Evolutionary conservation across 2,888 invertebrate species (phyloP).

Genomic region (Pollenia griseotomentosa): DNA sequence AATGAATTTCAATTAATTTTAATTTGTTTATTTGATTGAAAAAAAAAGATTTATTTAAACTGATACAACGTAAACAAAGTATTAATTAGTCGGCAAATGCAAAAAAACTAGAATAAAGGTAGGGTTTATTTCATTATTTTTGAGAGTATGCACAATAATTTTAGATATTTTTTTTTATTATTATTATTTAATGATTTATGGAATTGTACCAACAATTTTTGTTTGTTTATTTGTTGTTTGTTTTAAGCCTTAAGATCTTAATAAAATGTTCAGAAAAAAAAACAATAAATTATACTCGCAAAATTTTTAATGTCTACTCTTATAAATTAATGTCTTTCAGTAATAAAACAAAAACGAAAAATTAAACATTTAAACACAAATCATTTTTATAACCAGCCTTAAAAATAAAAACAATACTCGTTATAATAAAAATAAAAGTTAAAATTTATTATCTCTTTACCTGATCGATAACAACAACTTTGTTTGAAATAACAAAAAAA

Average conservation of each 20-base stretch:
- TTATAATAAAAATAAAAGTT: constrained; percentile 60
- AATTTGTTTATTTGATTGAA: constrained; percentile 42
- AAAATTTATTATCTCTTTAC: constrained; percentile 71
- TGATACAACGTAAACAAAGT: constrained; percentile 62
- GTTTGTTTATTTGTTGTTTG: constrained; percentile 28
- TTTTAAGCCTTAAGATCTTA: constrained; percentile 43
- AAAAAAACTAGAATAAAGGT: constrained; percentile 67
- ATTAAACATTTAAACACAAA: constrained; percentile 54
- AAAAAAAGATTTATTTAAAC: constrained; percentile 47
- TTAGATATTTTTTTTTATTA: constrained; percentile 37
- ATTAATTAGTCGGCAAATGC: constrained; percentile 69
- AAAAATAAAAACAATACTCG: constrained; percentile 44
- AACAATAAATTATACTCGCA: constrained; percentile 41
- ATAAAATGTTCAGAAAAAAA: constrained; percentile 38
- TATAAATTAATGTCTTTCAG: constrained; percentile 42
- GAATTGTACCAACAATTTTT: constrained; percentile 48
- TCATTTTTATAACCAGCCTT: constrained; percentile 70
- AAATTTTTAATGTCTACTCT: constrained; percentile 26
- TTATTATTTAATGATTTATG: constrained; percentile 58
- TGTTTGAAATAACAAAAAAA: constrained; percentile 43
- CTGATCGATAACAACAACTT: constrained; percentile 70
- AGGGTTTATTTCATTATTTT: constrained; percentile 60
- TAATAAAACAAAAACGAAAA: constrained; percentile 21
- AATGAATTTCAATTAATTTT: constrained; percentile 67
- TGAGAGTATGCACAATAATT: constrained; percentile 49